A percentile compares a stretch with the other conserved stretches of the same genome.
Evolutionary conservation across 2,888 invertebrate species (phyloP).

Genomic region (Apodemia hepburni): DNA sequence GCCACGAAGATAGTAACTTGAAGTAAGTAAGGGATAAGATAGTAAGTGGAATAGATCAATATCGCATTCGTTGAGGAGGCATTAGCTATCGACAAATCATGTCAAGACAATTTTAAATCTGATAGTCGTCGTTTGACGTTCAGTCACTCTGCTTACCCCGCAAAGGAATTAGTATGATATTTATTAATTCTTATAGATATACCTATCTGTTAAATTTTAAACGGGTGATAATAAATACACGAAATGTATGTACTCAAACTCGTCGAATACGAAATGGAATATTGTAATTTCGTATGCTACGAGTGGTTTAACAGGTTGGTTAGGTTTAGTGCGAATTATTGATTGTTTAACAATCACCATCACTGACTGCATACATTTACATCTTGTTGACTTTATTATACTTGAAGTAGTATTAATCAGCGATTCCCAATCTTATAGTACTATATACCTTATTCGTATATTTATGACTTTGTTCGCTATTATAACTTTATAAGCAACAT

Average conservation of each 20-base stretch:
- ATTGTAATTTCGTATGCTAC: background rate
- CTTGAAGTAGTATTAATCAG: background rate
- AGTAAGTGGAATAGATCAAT: too few species aligned
- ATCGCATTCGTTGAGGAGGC: too few species aligned
- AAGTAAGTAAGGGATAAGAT: too few species aligned
- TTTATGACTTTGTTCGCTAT: too few species aligned
- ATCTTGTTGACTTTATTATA: background rate
- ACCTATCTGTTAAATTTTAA: too few species aligned
- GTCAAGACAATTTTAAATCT: too few species aligned
- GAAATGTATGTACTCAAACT: background rate
- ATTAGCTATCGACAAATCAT: too few species aligned
- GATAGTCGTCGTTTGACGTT: too few species aligned
- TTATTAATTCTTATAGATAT: too few species aligned
- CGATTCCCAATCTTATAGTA: constrained; percentile 28
- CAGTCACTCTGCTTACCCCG: too few species aligned
- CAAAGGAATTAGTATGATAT: too few species aligned
- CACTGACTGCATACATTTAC: background rate
- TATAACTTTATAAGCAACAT: background rate
- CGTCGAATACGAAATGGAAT: background rate
- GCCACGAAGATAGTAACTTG: too few species aligned
- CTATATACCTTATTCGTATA: background rate
- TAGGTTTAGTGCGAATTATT: background rate
- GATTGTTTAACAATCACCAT: background rate
- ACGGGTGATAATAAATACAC: background rate
- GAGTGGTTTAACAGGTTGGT: background rate